Evolutionary conservation across 1,140 invertebrate genomes (phyloP), one percentile per base, ranked within the genome.

Genomic region (Drosophila lowei): DNA sequence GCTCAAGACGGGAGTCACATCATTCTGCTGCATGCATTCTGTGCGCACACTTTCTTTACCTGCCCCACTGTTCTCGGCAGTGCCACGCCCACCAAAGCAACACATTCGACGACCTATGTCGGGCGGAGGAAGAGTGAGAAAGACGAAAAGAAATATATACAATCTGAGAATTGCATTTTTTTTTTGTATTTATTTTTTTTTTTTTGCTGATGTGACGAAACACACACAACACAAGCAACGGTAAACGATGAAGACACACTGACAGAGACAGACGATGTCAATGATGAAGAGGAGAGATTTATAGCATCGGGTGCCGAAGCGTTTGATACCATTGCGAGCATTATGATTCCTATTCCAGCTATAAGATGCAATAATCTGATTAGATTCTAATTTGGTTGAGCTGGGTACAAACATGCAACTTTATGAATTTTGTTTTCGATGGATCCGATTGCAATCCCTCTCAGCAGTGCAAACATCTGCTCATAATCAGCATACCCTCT

Each of bases 1-100:
- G 77, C 81, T 64, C 21, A 59, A 74, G 43, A 50, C 38, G 42
- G 34, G 11, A 38, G 34, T 43, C 25, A 43, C 58, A 38, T 15
- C 30, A 50, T 28, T 53, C 13, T 34, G 9, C 11, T 13, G 28
- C 80, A 86, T 85, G 80, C 80, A 62, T 25, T 53, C 58, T 25
- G 44, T 47, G 46, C 13, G 11, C 34, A 38, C 1, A 38, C 34
- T 38, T 38, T 50, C 23, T 80, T 64, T 86, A 86, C 81, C 81
- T 89, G 80, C 23, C 47, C 23, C 71, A 54, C 62, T 63, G 38
- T 43, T 68, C 7, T 66, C 74, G 25, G 44, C 50, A 58, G 54
- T 79, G 56, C 53, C 74, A 81, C 81, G 77, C 72, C 74, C 84
- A 71, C 86, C 86, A 73, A 90, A 90, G 65, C 72, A 90, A 83